Percentiles rank a stretch among this genome's conserved stretches.
Evolutionary conservation across 2,888 invertebrate species (phyloP).

Genomic region (Sinotaia quadrata): DNA sequence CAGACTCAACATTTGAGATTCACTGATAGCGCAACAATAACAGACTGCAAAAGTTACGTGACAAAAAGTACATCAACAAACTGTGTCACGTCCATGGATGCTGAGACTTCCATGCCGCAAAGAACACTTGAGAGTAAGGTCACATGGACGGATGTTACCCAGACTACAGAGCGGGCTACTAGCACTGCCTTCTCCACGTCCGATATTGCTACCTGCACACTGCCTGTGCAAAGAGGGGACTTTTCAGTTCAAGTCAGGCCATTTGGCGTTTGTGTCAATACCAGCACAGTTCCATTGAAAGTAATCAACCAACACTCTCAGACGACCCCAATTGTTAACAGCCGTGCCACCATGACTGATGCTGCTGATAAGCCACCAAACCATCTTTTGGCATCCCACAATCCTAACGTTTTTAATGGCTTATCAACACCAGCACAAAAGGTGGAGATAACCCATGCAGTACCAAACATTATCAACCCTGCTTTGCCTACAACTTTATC

Average conservation of each 20-base stretch:
- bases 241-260: constrained; percentile 39
- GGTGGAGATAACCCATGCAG: neutral
- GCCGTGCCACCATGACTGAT: constrained; percentile 22
- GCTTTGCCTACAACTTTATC: neutral
- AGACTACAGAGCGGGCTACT: constrained; percentile 56
- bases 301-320: constrained; percentile 30
- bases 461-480: neutral
- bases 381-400: no score
- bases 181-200: constrained; percentile 43
- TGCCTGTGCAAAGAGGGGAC: constrained; percentile 41
- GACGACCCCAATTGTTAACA: constrained; percentile 18
- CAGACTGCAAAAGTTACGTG: constrained; percentile 52
- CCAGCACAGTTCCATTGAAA: constrained; percentile 45
- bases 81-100: constrained; percentile 45
- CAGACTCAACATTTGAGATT: constrained; percentile 44
- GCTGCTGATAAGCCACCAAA: no score
- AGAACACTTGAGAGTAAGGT: constrained; percentile 44
- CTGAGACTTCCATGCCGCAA: constrained; percentile 51
- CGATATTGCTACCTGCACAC: constrained; percentile 48
- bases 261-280: constrained; percentile 31
- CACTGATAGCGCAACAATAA: constrained; percentile 41
- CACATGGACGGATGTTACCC: constrained; percentile 55
- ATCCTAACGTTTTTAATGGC: no score
- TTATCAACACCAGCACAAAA: no score
- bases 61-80: constrained; percentile 53